Base-by-base conservation (phyloP, 2,113 vertebrate species). In the Lepus americanus region DNA sequence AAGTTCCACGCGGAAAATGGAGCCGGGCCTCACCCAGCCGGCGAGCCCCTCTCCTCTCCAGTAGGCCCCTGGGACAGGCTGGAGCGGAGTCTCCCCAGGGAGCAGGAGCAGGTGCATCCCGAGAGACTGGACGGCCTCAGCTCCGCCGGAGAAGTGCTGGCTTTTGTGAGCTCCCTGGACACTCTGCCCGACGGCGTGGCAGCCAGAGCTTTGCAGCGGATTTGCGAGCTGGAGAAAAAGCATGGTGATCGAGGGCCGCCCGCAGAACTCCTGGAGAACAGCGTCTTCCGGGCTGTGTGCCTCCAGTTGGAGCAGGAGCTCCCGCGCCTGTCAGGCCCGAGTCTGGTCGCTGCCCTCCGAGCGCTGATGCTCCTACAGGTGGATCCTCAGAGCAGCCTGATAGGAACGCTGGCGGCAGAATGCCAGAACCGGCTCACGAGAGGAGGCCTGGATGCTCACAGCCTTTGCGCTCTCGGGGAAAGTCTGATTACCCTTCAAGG, bases 171-270 rank as follows among this genome's bases (percentile, higher is more conserved):
- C 44, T 97, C 98, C 0, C 44, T 98, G 77, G 97, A 97, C 39
- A 70, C 94, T 6, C 82, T 99, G 94, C 98, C 99, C 0, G 99
- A 98, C 79, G 93, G 85, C 39, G 97, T 99, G 98, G 99, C 98
- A 0, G 98, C 98, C 0, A 97, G 97, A 33, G 98, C 98, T 7
- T 97, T 99, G 29, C 98, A 98, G 74, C 98, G 98, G n/a, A 98
- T 99, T 83, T 99, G 98, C 39, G 98, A 99, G 89, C 49, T 99
- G 89, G 99, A 98, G 90, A 96, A 92, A 39, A 98, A 96, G 20
- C 97, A 91, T 0, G 22, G 1, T 0, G 90, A 94, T 0, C 96
- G 98, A n/a, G 97, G 95, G 61, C 98, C 98, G 31, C 98, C 98
- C 0, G 13, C 88, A 29, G 85, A 25, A 6, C 67, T 99, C 10